These are phyloP conservation scores for Drosophila triauraria DNA, from an alignment of 1,140 invertebrate species.

Conservation along the genomic window DNA sequence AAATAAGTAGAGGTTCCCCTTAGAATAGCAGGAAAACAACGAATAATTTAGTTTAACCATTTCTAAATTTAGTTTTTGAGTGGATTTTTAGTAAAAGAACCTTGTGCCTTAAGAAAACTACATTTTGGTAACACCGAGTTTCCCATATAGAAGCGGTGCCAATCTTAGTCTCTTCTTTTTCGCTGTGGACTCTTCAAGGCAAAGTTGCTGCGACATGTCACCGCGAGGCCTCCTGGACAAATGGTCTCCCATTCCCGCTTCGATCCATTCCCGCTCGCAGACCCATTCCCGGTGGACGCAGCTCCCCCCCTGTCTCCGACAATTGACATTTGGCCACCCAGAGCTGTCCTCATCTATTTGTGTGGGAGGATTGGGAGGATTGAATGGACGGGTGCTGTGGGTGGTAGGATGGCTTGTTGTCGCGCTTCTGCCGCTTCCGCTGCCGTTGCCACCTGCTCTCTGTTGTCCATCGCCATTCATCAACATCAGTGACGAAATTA, in stretches of 20 bases:
- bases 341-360: constrained; percentile 66
- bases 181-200: constrained; percentile 25
- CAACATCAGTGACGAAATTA: constrained; percentile 68
- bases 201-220: constrained; percentile 39
- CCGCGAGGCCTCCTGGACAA: constrained; percentile 44
- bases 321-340: constrained; percentile 60
- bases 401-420: constrained; percentile 56
- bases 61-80: too few relatives aligned
- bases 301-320: constrained; percentile 27
- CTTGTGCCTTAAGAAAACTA: too few relatives aligned
- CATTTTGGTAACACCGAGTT: too few relatives aligned
- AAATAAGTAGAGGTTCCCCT: too few relatives aligned
- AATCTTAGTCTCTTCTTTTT: too few relatives aligned
- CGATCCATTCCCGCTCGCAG: constrained; percentile 24
- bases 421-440: constrained; percentile 67
- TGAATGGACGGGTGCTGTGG: not conserved
- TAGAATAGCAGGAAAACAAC: too few relatives aligned
- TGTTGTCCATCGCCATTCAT: constrained; percentile 69
- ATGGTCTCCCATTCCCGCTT: constrained; percentile 37
- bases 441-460: constrained; percentile 65
- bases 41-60: too few relatives aligned
- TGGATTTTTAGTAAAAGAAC: not conserved
- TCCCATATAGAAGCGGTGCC: too few relatives aligned
- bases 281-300: constrained; percentile 18
- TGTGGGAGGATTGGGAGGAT: constrained; percentile 12